These are phyloP conservation scores for Albula goreensis DNA, from an alignment of 2,113 vertebrate species.

Conservation along the genomic window DNA sequence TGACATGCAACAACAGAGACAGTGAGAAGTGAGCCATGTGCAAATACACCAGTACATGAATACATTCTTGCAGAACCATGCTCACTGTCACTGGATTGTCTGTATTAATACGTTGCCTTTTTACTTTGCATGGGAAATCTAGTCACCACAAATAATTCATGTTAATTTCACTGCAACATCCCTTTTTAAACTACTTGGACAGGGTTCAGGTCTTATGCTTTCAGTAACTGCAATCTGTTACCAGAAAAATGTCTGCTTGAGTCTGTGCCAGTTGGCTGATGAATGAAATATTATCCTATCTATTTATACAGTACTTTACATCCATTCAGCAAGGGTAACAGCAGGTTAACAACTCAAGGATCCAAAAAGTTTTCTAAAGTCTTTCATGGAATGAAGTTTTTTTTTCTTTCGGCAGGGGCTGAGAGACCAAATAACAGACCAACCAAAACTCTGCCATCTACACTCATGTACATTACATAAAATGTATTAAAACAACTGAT, in stretches of 20 bases:
- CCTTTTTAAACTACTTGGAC: conserved; percentile 3
- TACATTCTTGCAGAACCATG: too few relatives aligned
- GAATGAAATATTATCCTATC: background rate
- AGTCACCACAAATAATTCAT: background rate
- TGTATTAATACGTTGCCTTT: background rate
- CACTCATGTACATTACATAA: background rate
- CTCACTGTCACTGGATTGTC: too few relatives aligned
- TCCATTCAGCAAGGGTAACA: background rate
- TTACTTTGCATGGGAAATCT: background rate
- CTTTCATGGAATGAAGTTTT: background rate
- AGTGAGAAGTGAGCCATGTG: too few relatives aligned
- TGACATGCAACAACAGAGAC: too few relatives aligned
- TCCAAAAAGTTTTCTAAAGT: background rate
- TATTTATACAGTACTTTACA: background rate
- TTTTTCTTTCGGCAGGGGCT: background rate
- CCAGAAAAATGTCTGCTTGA: background rate
- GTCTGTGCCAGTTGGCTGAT: background rate
- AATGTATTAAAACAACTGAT: background rate
- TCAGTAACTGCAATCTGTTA: background rate
- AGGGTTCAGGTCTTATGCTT: background rate
- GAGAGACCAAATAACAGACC: background rate
- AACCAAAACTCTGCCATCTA: background rate
- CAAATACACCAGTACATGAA: too few relatives aligned
- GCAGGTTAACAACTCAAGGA: background rate
- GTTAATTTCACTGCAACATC: background rate